Evolutionary conservation across 2,797 vertebrate species (phyloP), one percentile per base, ranked within the genome.

Genomic region (Carduelis carduelis): DNA sequence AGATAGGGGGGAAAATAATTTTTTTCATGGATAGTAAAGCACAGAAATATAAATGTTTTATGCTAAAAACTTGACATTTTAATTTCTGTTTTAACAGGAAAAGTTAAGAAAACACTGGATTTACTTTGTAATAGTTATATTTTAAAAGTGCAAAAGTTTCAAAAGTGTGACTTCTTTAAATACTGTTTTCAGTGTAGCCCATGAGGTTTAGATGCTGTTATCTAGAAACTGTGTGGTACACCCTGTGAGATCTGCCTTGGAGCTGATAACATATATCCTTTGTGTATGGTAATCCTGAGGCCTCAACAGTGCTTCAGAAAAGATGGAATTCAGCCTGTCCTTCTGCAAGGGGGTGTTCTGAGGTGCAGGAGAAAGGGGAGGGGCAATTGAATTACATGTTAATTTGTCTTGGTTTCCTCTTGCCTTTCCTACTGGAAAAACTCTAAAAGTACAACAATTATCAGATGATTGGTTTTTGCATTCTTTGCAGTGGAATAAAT

Each of bases 11-110:
- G 15, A 66, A 57, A 61, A 23, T 5, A 4, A 8, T 14, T 56
- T 64, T 59, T 83, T 64, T 27, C 24, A 14, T 30, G 22, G 0
- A 0, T n/a, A 74, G 8, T 0, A 0, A 90, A 79, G 24, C 12
- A 64, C 17, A 50, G 44, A 70, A 69, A 55, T 68, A 30, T 0
- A 18, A 41, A 28, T 35, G 22, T 6, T 68, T 34, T 55, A 26
- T 34, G 39, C 21, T 56, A 7, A 77, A 77, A 75, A 20, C 35
- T 43, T 53, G 37, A 23, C 12, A 19, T 68, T 83, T 22, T 61
- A 39, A 68, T 78, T 86, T 83, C 22, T 60, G 9, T 34, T 74
- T 63, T 70, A 71, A 68, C 2, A 46, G n/a, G 4, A 22, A 44
- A 82, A 43, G 5, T 50, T 75, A 68, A 72, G 75, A 82, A 89